Conservation (phyloP, 1,140 invertebrate genomes). For the Camponotus pennsylvanicus region DNA sequence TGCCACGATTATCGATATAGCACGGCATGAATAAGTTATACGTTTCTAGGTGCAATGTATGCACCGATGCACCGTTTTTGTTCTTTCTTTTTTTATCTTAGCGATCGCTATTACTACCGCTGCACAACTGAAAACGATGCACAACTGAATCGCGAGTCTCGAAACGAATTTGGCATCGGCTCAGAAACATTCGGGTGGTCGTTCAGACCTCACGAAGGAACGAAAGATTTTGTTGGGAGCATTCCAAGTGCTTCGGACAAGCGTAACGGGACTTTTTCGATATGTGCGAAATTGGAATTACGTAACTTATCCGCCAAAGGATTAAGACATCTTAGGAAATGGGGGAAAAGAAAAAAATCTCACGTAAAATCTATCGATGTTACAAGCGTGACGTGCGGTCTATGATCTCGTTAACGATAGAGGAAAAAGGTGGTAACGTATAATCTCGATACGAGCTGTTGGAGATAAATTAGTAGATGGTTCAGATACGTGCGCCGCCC, state of each 20-base stretch:
- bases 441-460: constrained; percentile 45
- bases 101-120: neutral
- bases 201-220: constrained; percentile 14
- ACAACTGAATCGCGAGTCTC: constrained; percentile 15
- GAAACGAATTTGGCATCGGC: constrained; percentile 63
- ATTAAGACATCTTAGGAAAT: neutral
- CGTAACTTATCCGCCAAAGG: neutral
- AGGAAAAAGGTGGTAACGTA: constrained; percentile 46
- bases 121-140: neutral
- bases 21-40: constrained; percentile 39
- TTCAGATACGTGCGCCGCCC: constrained; percentile 17
- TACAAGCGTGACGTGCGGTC: constrained; percentile 30
- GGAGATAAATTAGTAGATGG: constrained; percentile 68
- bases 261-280: constrained; percentile 5
- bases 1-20: constrained; percentile 35
- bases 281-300: constrained; percentile 43
- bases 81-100: neutral
- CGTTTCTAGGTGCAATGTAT: neutral
- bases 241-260: constrained; percentile 41
- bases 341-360: neutral
- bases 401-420: constrained; percentile 70
- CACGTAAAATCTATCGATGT: constrained; percentile 36
- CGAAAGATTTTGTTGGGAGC: constrained; percentile 34
- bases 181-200: constrained; percentile 49
- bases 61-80: neutral